Conservation (phyloP, 2,888 invertebrate species). For the Hirtodrosophila duncani region DNA sequence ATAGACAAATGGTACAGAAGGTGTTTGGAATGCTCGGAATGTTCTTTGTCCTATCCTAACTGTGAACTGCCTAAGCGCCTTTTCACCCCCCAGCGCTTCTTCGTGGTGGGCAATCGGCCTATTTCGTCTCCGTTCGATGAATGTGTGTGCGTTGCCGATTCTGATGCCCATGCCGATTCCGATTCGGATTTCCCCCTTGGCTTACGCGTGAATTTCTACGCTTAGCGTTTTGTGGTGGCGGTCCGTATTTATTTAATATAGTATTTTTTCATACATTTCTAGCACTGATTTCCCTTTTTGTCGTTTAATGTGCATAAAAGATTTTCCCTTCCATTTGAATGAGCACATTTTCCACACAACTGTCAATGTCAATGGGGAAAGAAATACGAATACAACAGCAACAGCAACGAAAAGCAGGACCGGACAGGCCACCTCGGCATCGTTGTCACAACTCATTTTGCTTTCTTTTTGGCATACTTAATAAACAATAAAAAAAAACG, state of each 20-base stretch:
- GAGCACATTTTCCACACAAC: slow-evolving; percentile 72
- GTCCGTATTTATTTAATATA: slow-evolving; percentile 68
- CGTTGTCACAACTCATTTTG: slow-evolving; percentile 56
- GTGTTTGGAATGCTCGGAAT: too few relatives aligned
- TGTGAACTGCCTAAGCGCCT: slow-evolving; percentile 11
- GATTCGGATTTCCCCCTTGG: slow-evolving; percentile 28
- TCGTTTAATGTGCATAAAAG: slow-evolving; percentile 73
- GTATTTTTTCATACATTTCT: slow-evolving; percentile 62
- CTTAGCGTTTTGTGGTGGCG: slow-evolving; percentile 65
- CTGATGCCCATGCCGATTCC: slow-evolving; percentile 11
- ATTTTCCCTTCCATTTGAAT: slow-evolving; percentile 70
- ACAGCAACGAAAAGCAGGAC: slow-evolving; percentile 3
- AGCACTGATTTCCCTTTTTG: slow-evolving; percentile 70
- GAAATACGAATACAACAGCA: slow-evolving; percentile 21
- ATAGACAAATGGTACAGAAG: too few relatives aligned
- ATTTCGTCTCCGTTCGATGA: slow-evolving; percentile 15
- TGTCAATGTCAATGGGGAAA: slow-evolving; percentile 60
- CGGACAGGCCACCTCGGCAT: slow-evolving; percentile 30
- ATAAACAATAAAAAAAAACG: slow-evolving; percentile 50
- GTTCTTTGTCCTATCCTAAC: too few relatives aligned
- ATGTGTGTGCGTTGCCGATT: slow-evolving; percentile 14
- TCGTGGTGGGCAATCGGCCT: background rate
- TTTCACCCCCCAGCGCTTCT: slow-evolving; percentile 30
- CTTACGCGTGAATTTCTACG: slow-evolving; percentile 66
- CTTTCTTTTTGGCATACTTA: slow-evolving; percentile 45